A percentile compares a stretch with the other conserved stretches of the same genome.
Evolutionary conservation across 1,140 invertebrate species (phyloP).

Genomic region (Brachionus plicatilis): DNA sequence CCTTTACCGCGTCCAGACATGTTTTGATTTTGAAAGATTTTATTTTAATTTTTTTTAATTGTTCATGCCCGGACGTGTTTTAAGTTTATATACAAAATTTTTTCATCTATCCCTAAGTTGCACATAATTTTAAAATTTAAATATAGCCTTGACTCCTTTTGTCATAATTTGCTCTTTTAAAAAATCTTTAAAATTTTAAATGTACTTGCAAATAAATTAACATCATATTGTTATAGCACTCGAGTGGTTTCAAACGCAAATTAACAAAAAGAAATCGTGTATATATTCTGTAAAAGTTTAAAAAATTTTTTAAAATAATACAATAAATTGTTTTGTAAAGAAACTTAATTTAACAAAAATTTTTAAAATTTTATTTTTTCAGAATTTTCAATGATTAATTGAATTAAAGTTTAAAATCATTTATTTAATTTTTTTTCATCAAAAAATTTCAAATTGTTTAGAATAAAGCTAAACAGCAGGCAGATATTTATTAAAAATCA

Average conservation of each 20-base stretch:
- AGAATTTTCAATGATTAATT: too few species aligned
- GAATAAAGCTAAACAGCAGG: too few species aligned
- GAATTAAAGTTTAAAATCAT: too few species aligned
- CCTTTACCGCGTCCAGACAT: slow-evolving; percentile 52
- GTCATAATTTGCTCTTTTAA: not conserved
- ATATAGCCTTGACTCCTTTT: not conserved
- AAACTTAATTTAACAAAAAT: too few species aligned
- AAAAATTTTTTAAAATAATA: too few species aligned
- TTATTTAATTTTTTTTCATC: too few species aligned
- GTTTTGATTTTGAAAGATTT: not conserved
- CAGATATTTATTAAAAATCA: too few species aligned
- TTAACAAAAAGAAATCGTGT: not conserved
- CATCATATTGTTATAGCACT: not conserved
- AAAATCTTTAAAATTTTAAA: not conserved
- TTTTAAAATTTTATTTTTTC: too few species aligned
- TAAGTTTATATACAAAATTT: not conserved
- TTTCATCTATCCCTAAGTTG: not conserved
- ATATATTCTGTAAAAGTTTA: too few species aligned
- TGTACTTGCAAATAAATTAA: not conserved
- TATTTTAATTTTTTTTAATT: not conserved
- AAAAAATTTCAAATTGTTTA: too few species aligned
- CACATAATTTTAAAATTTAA: not conserved
- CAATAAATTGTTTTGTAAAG: too few species aligned
- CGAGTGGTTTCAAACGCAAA: not conserved
- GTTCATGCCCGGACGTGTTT: not conserved